phyloP scores from a whole-genome alignment of 2,888 invertebrate genomes.

The Atrina japonica region DNA sequence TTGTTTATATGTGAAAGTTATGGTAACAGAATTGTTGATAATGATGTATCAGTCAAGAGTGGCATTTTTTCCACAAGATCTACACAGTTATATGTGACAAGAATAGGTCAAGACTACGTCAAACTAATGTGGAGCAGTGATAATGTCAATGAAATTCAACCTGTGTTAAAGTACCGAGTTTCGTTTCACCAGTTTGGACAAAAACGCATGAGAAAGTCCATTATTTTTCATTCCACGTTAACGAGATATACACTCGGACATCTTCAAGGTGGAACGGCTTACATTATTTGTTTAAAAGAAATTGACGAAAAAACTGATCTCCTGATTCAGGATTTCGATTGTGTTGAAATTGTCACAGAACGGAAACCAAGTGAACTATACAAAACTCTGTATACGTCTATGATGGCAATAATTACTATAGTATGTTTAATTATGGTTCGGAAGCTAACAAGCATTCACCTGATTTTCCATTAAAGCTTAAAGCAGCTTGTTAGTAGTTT shows the following conservation, averaged over 20 bases:
- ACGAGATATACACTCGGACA: constrained; percentile 12
- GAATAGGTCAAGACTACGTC: constrained; percentile 7
- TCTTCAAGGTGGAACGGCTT: constrained; percentile 14
- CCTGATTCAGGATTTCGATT: neutral
- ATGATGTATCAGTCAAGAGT: too few relatives aligned
- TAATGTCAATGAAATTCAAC: neutral
- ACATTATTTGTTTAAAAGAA: constrained; percentile 23
- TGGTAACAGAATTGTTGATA: too few relatives aligned
- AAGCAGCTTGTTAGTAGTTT: too few relatives aligned
- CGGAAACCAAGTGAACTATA: neutral
- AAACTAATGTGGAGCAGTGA: constrained; percentile 17
- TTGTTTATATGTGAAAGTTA: constrained; percentile 19
- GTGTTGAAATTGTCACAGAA: constrained; percentile 23
- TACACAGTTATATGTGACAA: constrained; percentile 1
- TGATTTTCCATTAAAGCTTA: too few relatives aligned
- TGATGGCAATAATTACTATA: too few relatives aligned
- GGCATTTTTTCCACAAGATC: too few relatives aligned
- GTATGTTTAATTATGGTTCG: too few relatives aligned
- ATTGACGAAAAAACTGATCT: neutral
- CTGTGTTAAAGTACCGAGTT: neutral
- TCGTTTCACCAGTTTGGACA: constrained; percentile 25
- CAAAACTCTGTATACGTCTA: too few relatives aligned
- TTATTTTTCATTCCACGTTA: neutral
- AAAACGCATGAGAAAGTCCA: neutral
- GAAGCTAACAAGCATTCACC: too few relatives aligned